These are phyloP conservation scores for Monopis laevigella DNA, from an alignment of 2,888 invertebrate species.

Conservation along the genomic window DNA sequence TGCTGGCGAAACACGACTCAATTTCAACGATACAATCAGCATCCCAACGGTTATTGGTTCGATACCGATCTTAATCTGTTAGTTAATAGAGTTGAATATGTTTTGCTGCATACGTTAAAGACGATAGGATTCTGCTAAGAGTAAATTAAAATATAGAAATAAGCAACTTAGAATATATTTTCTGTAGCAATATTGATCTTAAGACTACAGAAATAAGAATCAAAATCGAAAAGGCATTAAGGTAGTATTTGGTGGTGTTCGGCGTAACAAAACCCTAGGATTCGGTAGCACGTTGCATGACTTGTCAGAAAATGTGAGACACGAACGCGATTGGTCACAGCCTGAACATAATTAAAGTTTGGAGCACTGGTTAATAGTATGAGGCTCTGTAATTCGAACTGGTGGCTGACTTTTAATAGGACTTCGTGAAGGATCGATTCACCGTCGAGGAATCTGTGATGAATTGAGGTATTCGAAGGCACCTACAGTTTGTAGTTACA, in stretches of 20 bases:
- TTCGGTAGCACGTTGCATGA: conserved; percentile 66
- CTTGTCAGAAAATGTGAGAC: conserved; percentile 60
- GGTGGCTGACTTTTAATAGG: conserved; percentile 63
- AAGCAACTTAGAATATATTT: not conserved
- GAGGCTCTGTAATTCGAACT: conserved; percentile 55
- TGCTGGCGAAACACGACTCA: conserved; percentile 41
- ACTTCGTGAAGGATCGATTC: conserved; percentile 55
- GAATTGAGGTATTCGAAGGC: conserved; percentile 28
- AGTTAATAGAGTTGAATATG: conserved; percentile 48
- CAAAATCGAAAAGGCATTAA: not conserved
- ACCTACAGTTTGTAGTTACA: not conserved
- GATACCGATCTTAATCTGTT: conserved; percentile 34
- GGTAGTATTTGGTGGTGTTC: not conserved
- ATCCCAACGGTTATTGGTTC: conserved; percentile 27
- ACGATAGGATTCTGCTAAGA: conserved; percentile 32
- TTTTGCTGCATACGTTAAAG: conserved; percentile 29
- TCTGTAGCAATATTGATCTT: not conserved
- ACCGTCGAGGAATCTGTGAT: conserved; percentile 46
- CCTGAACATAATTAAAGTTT: conserved; percentile 66
- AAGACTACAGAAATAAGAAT: not conserved
- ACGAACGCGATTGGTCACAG: conserved; percentile 67
- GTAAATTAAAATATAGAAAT: conserved; percentile 3
- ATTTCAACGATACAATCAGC: conserved; percentile 33
- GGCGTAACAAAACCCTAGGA: conserved; percentile 31
- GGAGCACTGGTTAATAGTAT: conserved; percentile 63